Evolutionary conservation across 2,888 invertebrate species (phyloP).

Genomic region (Drosophila hamatofila): DNA sequence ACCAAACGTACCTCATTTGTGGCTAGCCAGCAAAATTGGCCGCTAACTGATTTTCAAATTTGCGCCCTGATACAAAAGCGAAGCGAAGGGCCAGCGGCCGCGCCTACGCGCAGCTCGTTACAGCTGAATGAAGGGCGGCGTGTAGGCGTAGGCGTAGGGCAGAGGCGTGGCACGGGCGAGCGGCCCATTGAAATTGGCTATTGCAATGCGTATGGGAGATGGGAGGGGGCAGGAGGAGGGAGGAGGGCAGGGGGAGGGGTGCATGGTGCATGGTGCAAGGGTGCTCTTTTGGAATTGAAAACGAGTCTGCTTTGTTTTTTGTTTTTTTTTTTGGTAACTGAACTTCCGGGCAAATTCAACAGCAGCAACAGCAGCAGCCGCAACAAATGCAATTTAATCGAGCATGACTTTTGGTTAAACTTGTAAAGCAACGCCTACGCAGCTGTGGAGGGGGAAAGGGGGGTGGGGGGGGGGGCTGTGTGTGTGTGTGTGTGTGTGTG

Average conservation of each 20-base stretch:
- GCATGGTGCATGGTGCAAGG: background rate
- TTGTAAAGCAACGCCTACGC: slow-evolving; percentile 77
- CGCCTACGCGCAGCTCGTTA: slow-evolving; percentile 66
- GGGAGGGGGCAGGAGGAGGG: background rate
- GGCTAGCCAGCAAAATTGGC: slow-evolving; percentile 71
- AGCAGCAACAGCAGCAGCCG: slow-evolving; percentile 24
- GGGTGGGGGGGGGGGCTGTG: background rate
- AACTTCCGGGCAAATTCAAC: slow-evolving; percentile 71
- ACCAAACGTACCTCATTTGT: slow-evolving; percentile 51
- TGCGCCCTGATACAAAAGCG: slow-evolving; percentile 43
- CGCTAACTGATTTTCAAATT: slow-evolving; percentile 77
- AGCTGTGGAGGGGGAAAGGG: slow-evolving; percentile 20
- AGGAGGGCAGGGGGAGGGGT: background rate
- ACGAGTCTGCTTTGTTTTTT: slow-evolving; percentile 44
- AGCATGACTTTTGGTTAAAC: slow-evolving; percentile 82
- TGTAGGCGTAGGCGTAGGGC: background rate
- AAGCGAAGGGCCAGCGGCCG: slow-evolving; percentile 33
- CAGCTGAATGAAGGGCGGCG: slow-evolving; percentile 43
- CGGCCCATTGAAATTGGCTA: background rate
- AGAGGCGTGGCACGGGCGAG: background rate
- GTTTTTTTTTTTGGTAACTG: slow-evolving; percentile 64
- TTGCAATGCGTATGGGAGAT: too few species aligned
- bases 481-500: background rate
- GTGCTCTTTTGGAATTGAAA: slow-evolving; percentile 46
- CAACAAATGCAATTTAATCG: slow-evolving; percentile 81